Conservation (phyloP, 2,113 vertebrate species). For the Pao palembangensis region DNA sequence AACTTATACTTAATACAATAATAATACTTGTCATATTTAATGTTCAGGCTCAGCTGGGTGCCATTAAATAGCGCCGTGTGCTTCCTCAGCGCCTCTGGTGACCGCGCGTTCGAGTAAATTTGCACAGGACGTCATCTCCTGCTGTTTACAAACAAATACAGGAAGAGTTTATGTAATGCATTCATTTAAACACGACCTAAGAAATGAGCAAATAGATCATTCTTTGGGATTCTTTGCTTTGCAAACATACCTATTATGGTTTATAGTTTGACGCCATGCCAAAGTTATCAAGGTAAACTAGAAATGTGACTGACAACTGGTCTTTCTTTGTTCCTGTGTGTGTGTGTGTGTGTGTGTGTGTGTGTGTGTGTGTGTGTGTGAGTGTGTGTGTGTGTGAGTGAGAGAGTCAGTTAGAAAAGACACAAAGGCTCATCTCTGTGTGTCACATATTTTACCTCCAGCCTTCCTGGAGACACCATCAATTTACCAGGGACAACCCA, state of each 20-base stretch:
- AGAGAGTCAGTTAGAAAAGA: slow-evolving; percentile 15
- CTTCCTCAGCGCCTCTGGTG: slow-evolving; percentile 43
- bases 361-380: slow-evolving; percentile 18
- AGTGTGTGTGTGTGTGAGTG: slow-evolving; percentile 10
- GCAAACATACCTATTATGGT: slow-evolving; percentile 86
- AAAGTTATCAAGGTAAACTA: slow-evolving; percentile 79
- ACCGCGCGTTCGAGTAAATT: slow-evolving; percentile 88
- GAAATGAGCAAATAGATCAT: slow-evolving; percentile 96
- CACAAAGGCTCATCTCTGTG: slow-evolving; percentile 40
- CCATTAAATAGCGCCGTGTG: slow-evolving; percentile 27
- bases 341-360: slow-evolving; percentile 17
- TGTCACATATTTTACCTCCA: slow-evolving; percentile 44
- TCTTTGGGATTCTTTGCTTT: slow-evolving; percentile 95
- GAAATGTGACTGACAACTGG: slow-evolving; percentile 74
- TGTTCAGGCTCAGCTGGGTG: not conserved
- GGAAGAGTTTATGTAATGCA: slow-evolving; percentile 94
- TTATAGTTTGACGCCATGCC: slow-evolving; percentile 78
- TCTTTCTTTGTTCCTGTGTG: slow-evolving; percentile 69
- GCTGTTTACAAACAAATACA: slow-evolving; percentile 98
- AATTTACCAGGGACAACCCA: slow-evolving; percentile 66
- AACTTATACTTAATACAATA: no score
- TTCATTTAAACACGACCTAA: slow-evolving; percentile 96
- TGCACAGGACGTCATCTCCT: slow-evolving; percentile 88
- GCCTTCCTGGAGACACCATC: slow-evolving; percentile 63
- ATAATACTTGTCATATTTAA: slow-evolving; percentile 3